phyloP scores from a whole-genome alignment of 2,888 invertebrate species.

The Apocheima hispidaria region DNA sequence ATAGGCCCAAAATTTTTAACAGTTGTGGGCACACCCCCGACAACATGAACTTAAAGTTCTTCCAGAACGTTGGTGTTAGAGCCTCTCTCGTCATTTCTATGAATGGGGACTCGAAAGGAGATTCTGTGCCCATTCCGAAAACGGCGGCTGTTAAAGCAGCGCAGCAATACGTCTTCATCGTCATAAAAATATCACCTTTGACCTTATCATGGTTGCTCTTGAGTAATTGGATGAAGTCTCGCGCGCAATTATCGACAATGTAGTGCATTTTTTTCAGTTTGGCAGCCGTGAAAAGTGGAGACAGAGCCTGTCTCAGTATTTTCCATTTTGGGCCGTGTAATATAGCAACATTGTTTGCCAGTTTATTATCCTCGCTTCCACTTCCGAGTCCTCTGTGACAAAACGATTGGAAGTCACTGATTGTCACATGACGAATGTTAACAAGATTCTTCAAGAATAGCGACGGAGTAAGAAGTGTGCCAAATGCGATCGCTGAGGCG shows the following conservation, averaged over 20 bases:
- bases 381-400: neutral
- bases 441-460: neutral
- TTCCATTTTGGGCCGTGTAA: conserved; percentile 4
- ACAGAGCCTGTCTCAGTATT: neutral
- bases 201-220: conserved; percentile 1
- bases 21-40: neutral
- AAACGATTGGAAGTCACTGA: neutral
- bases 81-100: neutral
- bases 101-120: conserved; percentile 7
- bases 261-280: conserved; percentile 7
- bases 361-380: neutral
- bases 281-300: conserved; percentile 1
- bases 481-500: neutral
- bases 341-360: neutral
- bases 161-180: neutral
- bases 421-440: neutral
- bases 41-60: conserved; percentile 1
- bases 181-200: neutral
- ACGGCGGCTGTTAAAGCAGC: conserved; percentile 7
- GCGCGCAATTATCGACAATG: conserved; percentile 5
- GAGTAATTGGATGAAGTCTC: conserved; percentile 1
- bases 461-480: neutral
- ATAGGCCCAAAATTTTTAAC: neutral
- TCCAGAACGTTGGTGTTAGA: neutral
- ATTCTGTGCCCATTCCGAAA: conserved; percentile 1